These are phyloP conservation scores for Phalacrocorax carbo DNA, from an alignment of 2,113 vertebrate species.

Conservation along the genomic window DNA sequence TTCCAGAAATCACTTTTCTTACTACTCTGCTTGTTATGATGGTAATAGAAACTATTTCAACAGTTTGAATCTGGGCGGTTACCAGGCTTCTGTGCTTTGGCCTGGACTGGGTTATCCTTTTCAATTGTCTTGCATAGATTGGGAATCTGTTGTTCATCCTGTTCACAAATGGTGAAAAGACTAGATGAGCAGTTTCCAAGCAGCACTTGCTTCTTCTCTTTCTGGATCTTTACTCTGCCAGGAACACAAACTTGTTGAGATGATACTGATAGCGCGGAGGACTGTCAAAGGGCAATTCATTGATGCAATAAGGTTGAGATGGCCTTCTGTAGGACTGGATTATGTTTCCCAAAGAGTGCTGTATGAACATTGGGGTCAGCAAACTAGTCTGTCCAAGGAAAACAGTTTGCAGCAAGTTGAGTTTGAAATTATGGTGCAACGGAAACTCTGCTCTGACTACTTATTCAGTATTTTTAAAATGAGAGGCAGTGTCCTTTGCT, in stretches of 20 bases:
- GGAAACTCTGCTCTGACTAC: not conserved
- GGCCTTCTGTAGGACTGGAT: not conserved
- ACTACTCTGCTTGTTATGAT: not conserved
- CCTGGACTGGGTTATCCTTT: not conserved
- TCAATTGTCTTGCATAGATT: not conserved
- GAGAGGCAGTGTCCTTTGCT: not conserved
- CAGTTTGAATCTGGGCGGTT: not conserved
- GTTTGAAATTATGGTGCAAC: not conserved
- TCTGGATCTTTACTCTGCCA: not conserved
- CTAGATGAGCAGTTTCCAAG: not conserved
- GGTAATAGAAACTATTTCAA: not conserved
- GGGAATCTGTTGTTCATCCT: not conserved
- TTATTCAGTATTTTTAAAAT: not conserved
- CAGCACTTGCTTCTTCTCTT: not conserved
- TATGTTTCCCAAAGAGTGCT: not conserved
- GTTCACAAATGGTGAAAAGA: not conserved
- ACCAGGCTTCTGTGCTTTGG: not conserved
- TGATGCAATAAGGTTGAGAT: not conserved
- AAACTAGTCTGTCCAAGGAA: not conserved
- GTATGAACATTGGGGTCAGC: not conserved
- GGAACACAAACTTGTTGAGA: not conserved
- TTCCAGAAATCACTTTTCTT: not conserved
- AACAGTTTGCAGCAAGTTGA: not conserved
- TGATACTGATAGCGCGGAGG: not conserved
- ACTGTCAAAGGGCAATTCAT: not conserved